Evolutionary conservation across 2,797 vertebrate species (phyloP), one percentile per base, ranked within the genome.

Genomic region (Coreius guichenoti): DNA sequence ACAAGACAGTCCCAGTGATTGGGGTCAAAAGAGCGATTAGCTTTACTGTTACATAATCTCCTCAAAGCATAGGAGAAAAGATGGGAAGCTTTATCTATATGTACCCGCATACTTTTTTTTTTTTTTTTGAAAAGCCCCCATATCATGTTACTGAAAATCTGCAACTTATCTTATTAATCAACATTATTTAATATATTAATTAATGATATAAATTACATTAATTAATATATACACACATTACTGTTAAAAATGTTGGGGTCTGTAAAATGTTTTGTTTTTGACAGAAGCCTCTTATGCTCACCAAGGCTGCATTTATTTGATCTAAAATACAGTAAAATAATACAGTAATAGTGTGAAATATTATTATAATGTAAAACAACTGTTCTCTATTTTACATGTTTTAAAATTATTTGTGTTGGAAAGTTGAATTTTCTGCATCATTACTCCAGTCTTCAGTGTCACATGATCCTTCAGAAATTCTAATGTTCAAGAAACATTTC

Each of bases 21-120:
- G 47, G 17, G 21, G 56, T 69, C 74, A 77, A 69, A 54, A 54
- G 67, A 76, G 33, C 39, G 17, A 43, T 73, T 23, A 88, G 83
- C 83, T 86, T 76, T 31, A 54, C 47, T 76, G 39, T 93, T 92
- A 92, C 31, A 65, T 88, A 92, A 92, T 49, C n/a, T 58, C 58
- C 19, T 51, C 33, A 45, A 17, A 77, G 70, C 78, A 54, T 36
- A 31, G 21, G 5, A 67, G 31, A n/a, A 80, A 43, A 29, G 23
- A 74, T 49, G 11, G 21, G 33, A 68, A 70, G 23, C 43, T 49
- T 45, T 45, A 47, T 49, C 11, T 67, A 14, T 33, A 47, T 45
- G 12, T 29, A 82, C 54, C 4, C 36, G 29, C 11, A 73, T 39
- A 23, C 2, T 23, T 4, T 9, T 47, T n/a, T 43, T 8, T 19